Conservation (phyloP, 1,140 invertebrate genomes). For the Drosophila punjabiensis region DNA sequence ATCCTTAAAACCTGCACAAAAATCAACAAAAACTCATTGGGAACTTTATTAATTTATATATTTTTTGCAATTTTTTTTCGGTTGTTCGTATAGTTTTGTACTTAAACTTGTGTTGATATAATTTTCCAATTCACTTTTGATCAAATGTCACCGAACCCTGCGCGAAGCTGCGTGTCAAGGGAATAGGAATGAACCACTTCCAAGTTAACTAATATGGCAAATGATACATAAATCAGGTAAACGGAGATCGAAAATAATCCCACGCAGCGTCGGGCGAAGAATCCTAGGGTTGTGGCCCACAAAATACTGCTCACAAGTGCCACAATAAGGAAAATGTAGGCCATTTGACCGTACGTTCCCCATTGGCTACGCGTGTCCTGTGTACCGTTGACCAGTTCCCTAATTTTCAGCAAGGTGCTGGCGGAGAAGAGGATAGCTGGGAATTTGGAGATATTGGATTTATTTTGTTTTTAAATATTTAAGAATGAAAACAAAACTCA, state of each 20-base stretch:
- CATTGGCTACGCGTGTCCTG: neutral
- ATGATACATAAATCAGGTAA: slow-evolving; percentile 16
- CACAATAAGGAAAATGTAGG: slow-evolving; percentile 19
- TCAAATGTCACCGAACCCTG: slow-evolving; percentile 2
- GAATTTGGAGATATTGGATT: neutral
- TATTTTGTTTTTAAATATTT: neutral
- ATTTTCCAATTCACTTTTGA: neutral
- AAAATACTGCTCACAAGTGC: slow-evolving; percentile 8
- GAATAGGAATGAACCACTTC: slow-evolving; percentile 30
- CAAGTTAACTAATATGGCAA: slow-evolving; percentile 16
- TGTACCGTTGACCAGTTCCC: neutral
- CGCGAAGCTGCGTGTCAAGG: neutral
- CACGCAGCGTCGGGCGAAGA: slow-evolving; percentile 30
- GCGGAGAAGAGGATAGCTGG: slow-evolving; percentile 24
- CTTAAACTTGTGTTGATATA: too few relatives aligned
- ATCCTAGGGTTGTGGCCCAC: slow-evolving; percentile 42
- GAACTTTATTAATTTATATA: too few relatives aligned
- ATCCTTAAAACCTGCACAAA: neutral
- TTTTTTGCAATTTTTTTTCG: neutral
- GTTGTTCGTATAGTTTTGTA: too few relatives aligned
- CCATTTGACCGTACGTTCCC: slow-evolving; percentile 28
- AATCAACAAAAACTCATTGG: too few relatives aligned
- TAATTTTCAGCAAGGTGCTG: slow-evolving; percentile 9
- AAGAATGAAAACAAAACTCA: neutral
- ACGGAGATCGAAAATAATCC: slow-evolving; percentile 23